Conservation (phyloP, 2,113 vertebrate genomes). For the Ameiurus melas region DNA sequence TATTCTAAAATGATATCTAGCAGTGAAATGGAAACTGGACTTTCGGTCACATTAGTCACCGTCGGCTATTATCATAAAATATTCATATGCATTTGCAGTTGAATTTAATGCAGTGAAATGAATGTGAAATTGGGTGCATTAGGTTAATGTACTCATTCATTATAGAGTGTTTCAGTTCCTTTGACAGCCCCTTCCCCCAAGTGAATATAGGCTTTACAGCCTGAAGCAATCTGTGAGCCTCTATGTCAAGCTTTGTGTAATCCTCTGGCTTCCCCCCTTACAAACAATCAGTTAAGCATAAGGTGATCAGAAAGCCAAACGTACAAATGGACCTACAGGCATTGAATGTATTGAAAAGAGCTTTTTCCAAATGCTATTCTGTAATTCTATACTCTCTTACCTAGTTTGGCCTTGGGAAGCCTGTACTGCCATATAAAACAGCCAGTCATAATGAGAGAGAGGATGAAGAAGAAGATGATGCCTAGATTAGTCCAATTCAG, state of each 20-base stretch:
- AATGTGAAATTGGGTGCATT: not conserved
- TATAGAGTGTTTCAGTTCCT: not conserved
- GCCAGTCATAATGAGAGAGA: constrained; percentile 80
- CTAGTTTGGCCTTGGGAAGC: constrained; percentile 64
- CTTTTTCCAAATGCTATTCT: not conserved
- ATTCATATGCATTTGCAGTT: constrained; percentile 17
- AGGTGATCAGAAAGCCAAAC: constrained; percentile 49
- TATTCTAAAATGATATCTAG: not conserved
- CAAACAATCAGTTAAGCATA: constrained; percentile 61
- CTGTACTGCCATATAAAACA: constrained; percentile 79
- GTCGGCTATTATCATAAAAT: not conserved
- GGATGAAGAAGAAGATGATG: constrained; percentile 77
- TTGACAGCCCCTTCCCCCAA: constrained; percentile 29
- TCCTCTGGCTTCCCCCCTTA: constrained; percentile 51
- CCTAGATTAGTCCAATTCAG: constrained; percentile 74
- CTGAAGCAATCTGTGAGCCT: constrained; percentile 56
- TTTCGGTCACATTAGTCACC: not conserved
- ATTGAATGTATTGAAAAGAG: not conserved
- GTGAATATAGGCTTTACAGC: constrained; percentile 52
- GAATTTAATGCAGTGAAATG: not conserved
- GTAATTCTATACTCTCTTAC: constrained; percentile 46
- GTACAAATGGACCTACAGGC: constrained; percentile 8
- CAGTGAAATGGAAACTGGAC: not conserved
- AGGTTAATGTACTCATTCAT: not conserved
- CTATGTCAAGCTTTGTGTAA: constrained; percentile 62